Evolutionary conservation across 2,888 invertebrate genomes (phyloP), one percentile per base, ranked within the genome.

Genomic region (Andrena trimmerana): DNA sequence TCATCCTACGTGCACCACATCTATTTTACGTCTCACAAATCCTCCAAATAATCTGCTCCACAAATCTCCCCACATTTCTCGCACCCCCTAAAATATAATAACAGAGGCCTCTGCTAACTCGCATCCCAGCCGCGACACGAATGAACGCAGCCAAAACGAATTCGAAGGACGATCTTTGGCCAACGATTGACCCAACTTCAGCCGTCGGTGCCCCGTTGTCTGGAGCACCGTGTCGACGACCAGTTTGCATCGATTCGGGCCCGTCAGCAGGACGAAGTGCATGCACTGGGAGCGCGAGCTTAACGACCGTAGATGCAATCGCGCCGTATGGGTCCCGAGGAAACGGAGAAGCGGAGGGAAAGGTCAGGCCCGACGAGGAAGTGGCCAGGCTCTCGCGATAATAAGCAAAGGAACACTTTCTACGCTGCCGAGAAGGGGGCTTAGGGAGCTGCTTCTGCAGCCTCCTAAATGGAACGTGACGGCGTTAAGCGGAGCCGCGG

Each of bases 361-460:
- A 93, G 93, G 91, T 93, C 92, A 92, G 90, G 68, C 88, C 42
- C 87, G 84, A 92, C 85, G 83, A 92, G 92, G 92, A 93, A 93
- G 90, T 91, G 74, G 86, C 77, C 65, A 42, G 74, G 52, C 65
- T 24, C 48, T 60, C 67, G 67, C 70, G 83, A 88, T 89, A 91
- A 91, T 90, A 92, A 90, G 84, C 88, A 81, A 85, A 85, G 83
- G 71, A 86, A 88, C 89, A 90, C 91, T 91, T 91, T 90, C 90
- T 91, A 91, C 86, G 66, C 24, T 54, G 65, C 8, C 63, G 70
- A 48, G 83, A 42, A 63, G 54, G 69, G 65, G 69, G 66, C 63
- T 62, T 48, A 62, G 67, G 68, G n/a, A 52, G 60, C 36, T 31
- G 36, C 72, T 72, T 67, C 68, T 69, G 69, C 75, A 82, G 74